Percentiles rank a stretch among this genome's conserved stretches.
phyloP scores from a whole-genome alignment of 2,113 vertebrate genomes.

The Proterorhinus semilunaris region DNA sequence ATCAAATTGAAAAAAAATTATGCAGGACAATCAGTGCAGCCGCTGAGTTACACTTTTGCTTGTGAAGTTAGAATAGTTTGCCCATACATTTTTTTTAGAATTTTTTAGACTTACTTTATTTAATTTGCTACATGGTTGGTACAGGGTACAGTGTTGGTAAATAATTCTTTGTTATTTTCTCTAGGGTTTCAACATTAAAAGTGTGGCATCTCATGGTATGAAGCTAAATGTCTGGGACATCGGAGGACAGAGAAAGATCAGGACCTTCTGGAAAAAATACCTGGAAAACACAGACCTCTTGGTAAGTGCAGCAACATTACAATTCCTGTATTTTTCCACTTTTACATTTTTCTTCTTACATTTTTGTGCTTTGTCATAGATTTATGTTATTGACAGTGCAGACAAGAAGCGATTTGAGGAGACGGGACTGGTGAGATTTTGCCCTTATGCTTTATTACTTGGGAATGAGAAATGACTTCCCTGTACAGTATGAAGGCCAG shows the following conservation, averaged over 20 bases:
- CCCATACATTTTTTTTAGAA: too few species aligned
- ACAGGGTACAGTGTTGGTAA: background rate
- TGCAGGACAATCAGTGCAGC: too few species aligned
- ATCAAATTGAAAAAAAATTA: too few species aligned
- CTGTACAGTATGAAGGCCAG: background rate
- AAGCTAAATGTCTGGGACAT: slow-evolving; percentile 88
- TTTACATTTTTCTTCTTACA: background rate
- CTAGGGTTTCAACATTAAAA: slow-evolving; percentile 88
- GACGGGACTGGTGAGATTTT: slow-evolving; percentile 81
- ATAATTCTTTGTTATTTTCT: slow-evolving; percentile 13
- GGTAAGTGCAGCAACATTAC: slow-evolving; percentile 67
- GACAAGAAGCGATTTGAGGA: slow-evolving; percentile 90
- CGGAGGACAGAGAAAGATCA: slow-evolving; percentile 83
- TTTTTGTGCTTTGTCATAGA: slow-evolving; percentile 66
- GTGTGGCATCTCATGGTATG: slow-evolving; percentile 83
- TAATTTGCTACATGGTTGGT: background rate
- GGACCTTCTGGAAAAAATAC: slow-evolving; percentile 85
- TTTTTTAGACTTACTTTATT: too few species aligned
- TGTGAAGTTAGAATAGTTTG: too few species aligned
- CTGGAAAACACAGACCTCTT: slow-evolving; percentile 84
- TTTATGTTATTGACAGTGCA: slow-evolving; percentile 89
- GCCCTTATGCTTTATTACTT: slow-evolving; percentile 1
- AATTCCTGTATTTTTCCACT: background rate
- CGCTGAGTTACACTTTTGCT: too few species aligned
- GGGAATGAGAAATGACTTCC: background rate